Base-by-base conservation (phyloP, 2,888 invertebrate species). In the Lydus trimaculatus region DNA sequence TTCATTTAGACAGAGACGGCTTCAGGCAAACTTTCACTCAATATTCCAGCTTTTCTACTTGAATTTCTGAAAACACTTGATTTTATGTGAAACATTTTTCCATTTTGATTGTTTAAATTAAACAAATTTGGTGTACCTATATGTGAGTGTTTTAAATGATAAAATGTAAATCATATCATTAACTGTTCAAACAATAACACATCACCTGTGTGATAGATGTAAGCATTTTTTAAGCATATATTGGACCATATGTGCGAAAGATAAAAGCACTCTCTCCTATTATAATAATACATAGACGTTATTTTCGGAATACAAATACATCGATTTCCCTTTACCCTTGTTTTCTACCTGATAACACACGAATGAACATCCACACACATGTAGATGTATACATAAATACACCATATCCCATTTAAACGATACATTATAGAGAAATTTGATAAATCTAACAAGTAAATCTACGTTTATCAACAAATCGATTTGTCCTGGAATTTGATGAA, bases 311-410 rank as follows among this genome's bases (percentile, higher is more conserved):
- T 60, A 60, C 52, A 33, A 25, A 62, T 62, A 56, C 25, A 20
- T 56, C 56, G 56, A 52, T 56, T 25, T 9, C 61, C 61, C 63
- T 20, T 39, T 70, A 31, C 60, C 67, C 67, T 71, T 68, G 67
- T 71, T 71, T 67, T 52, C 65, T 63, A 70, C 63, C 64, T 67
- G 70, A 70, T 67, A 71, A 61, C 70, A 67, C 67, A 67, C 63
- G 58, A 71, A 31, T 71, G 70, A 59, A 63, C 70, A 65, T 25
- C 9, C 25, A 43, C 43, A 43, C 17, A 43, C 17, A 43, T n/a
- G 5, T 39, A 7, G 11, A 36, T 36, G 13, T 36, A 3, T 9
- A 48, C 15, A 48, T 17, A 17, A 13, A 36, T 8, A 52, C 48
- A 20, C 11, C 9, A 52, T 11, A 23, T 52, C 23, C 48, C 48